Percentiles rank a stretch among this genome's conserved stretches.
Evolutionary conservation across 2,797 vertebrate genomes (phyloP).

Genomic region (Tinamus major): DNA sequence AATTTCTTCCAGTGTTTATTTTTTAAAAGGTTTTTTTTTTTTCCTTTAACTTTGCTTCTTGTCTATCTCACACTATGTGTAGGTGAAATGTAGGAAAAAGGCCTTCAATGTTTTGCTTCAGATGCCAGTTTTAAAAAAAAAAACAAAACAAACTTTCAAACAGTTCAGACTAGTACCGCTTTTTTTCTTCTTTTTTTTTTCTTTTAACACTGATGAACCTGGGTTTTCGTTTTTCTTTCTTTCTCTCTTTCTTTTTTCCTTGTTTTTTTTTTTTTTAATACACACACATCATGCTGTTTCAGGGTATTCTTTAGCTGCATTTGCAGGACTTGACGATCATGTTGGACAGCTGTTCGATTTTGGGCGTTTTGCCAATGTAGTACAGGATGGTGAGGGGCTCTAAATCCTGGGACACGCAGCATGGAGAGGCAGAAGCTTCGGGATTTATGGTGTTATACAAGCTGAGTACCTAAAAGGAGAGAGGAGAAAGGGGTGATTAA

Average conservation of each 20-base stretch:
- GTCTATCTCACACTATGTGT: conserved; percentile 81
- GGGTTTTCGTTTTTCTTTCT: conserved; percentile 63
- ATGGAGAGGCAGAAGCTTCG: conserved; percentile 94
- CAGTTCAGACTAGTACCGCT: conserved; percentile 81
- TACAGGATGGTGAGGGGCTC: conserved; percentile 97
- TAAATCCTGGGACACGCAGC: conserved; percentile 96
- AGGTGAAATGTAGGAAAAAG: conserved; percentile 79
- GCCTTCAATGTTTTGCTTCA: conserved; percentile 78
- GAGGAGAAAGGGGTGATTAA: conserved; percentile 29
- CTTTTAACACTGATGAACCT: conserved; percentile 79
- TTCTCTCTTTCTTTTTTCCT: conserved; percentile 7
- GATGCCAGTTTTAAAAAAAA: conserved; percentile 79
- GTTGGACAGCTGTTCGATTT: conserved; percentile 97
- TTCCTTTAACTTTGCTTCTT: conserved; percentile 78
- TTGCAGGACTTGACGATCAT: conserved; percentile 99
- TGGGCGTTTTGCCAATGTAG: conserved; percentile 95
- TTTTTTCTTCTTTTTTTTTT: conserved; percentile 51
- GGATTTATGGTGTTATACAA: conserved; percentile 96
- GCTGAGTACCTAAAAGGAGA: conserved; percentile 87
- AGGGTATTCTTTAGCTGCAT: conserved; percentile 89
- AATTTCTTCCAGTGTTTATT: conserved; percentile 97
- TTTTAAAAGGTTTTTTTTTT: conserved; percentile 77
- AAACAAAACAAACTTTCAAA: conserved; percentile 77
- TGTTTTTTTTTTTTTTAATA: not conserved
- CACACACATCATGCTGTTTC: conserved; percentile 7